A percentile compares a stretch with the other conserved stretches of the same genome.
Evolutionary conservation across 2,113 vertebrate genomes (phyloP).

Genomic region (Gymnobelideus leadbeateri): DNA sequence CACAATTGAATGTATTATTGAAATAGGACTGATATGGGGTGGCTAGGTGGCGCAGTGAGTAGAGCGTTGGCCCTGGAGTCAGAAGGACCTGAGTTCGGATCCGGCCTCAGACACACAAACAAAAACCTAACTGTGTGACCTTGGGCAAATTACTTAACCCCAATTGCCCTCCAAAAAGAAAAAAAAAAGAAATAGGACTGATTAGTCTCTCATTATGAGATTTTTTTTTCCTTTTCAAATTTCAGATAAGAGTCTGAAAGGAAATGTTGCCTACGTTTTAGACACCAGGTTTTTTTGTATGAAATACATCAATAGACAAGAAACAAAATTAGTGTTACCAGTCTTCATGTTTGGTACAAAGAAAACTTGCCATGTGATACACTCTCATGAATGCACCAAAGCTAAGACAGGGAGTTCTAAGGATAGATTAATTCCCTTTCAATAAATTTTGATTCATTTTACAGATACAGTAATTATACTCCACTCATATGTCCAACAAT

Average conservation of each 20-base stretch:
- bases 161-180: no score
- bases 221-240: background rate
- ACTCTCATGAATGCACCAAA: background rate
- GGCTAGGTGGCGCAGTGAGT: no score
- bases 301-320: background rate
- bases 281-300: background rate
- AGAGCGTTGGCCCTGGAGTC: no score
- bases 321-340: background rate
- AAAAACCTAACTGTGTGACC: no score
- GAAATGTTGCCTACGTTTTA: background rate
- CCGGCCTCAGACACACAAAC: no score
- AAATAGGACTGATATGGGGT: background rate
- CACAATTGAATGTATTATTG: background rate
- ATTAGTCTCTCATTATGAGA: background rate
- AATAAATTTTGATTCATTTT: slow-evolving; percentile 65
- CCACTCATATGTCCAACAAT: slow-evolving; percentile 61
- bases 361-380: slow-evolving; percentile 2
- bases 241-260: background rate
- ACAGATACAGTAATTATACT: slow-evolving; percentile 72
- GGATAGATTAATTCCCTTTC: slow-evolving; percentile 72
- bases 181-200: background rate
- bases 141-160: no score
- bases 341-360: background rate
- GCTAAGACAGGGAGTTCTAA: background rate
- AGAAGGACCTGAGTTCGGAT: no score